Evolutionary conservation across 2,797 vertebrate genomes (phyloP).

Genomic region (Peromyscus melanophrys): DNA sequence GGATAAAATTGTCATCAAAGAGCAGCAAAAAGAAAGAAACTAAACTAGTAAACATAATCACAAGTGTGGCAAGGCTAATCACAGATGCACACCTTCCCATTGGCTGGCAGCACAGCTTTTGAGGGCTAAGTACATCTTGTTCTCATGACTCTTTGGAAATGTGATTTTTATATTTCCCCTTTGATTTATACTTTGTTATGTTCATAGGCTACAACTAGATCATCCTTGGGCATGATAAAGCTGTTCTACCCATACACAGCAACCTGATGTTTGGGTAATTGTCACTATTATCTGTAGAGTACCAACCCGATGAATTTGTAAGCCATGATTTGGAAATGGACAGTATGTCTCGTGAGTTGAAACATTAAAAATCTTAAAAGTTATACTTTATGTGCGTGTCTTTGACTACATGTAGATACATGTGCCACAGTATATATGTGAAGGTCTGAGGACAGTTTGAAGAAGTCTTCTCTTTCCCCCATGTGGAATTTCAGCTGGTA

Average conservation of each 20-base stretch:
- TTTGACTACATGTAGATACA: neutral
- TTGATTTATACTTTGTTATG: neutral
- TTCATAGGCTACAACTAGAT: neutral
- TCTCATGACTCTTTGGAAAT: neutral
- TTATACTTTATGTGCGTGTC: neutral
- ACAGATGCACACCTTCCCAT: fast-evolving
- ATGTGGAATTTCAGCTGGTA: neutral
- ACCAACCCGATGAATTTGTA: neutral
- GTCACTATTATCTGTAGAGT: neutral
- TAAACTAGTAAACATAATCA: fast-evolving
- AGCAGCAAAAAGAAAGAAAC: neutral
- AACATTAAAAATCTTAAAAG: neutral
- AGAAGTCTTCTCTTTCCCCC: neutral
- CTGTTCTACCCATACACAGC: neutral
- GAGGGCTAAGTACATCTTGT: neutral
- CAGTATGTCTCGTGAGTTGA: too few relatives aligned
- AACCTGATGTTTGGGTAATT: neutral
- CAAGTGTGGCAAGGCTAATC: neutral
- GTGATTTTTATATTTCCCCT: neutral
- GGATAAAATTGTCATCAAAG: neutral
- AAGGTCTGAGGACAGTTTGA: neutral
- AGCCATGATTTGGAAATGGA: neutral
- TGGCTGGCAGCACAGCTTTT: neutral
- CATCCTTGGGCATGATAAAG: neutral
- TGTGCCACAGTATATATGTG: neutral